Conservation (phyloP, 2,888 invertebrate genomes). For the Tuta absoluta region DNA sequence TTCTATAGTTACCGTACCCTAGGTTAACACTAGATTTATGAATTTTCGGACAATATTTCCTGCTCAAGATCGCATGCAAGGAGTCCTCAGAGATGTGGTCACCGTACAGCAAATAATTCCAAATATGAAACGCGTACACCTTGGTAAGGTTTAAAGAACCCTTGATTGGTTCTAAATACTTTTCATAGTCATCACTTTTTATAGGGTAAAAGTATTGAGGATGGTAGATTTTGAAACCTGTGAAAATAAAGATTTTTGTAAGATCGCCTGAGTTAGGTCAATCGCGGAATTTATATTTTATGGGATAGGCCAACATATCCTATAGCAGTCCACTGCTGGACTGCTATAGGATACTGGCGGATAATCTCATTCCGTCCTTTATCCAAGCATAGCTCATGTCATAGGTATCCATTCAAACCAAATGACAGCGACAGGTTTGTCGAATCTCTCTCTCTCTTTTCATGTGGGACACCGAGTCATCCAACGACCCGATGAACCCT, state of each 20-base stretch:
- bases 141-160: slow-evolving; percentile 8
- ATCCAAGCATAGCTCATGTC: too few relatives aligned
- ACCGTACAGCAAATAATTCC: background rate
- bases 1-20: background rate
- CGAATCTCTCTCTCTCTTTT: too few relatives aligned
- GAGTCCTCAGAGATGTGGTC: background rate
- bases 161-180: background rate
- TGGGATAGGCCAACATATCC: too few relatives aligned
- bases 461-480: too few relatives aligned
- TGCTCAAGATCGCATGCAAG: background rate
- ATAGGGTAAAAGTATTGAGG: slow-evolving; percentile 8
- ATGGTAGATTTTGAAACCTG: slow-evolving; percentile 16
- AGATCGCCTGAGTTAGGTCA: too few relatives aligned
- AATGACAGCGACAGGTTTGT: too few relatives aligned
- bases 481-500: too few relatives aligned
- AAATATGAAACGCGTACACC: background rate
- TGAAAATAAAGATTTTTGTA: background rate
- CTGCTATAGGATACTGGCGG: too few relatives aligned
- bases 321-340: too few relatives aligned
- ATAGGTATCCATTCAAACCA: too few relatives aligned
- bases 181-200: background rate
- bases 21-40: background rate
- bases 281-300: too few relatives aligned
- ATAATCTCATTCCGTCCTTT: too few relatives aligned
- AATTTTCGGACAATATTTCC: slow-evolving; percentile 9